Conservation (phyloP, 2,797 vertebrate genomes). For the Pygocentrus nattereri region DNA sequence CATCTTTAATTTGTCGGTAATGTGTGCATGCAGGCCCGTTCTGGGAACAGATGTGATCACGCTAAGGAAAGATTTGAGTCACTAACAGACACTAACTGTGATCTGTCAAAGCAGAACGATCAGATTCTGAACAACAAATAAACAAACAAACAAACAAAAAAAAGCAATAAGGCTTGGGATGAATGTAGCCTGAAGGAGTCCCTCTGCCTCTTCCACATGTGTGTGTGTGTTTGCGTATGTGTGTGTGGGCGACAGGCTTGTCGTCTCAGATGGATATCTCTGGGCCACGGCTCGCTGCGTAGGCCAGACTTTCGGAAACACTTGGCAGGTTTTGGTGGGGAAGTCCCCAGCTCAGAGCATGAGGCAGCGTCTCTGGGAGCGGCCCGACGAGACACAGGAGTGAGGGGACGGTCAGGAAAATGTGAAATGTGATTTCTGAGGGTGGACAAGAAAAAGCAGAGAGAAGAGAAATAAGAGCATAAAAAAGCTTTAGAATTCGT, state of each 20-base stretch:
- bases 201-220: constrained; percentile 27
- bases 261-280: constrained; percentile 54
- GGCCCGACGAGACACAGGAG: constrained; percentile 37
- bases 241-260: constrained; percentile 52
- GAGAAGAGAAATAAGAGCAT: too few species aligned
- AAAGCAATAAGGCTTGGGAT: neutral
- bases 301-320: constrained; percentile 68
- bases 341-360: constrained; percentile 79
- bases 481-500: too few species aligned
- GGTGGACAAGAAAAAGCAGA: constrained; percentile 39
- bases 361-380: constrained; percentile 61
- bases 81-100: neutral
- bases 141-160: neutral
- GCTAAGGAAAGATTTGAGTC: neutral
- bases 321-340: constrained; percentile 78
- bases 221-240: constrained; percentile 39
- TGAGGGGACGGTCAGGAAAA: neutral
- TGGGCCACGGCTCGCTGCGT: constrained; percentile 63
- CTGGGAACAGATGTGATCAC: neutral
- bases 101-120: constrained; percentile 12
- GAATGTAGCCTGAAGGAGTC: constrained; percentile 9
- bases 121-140: neutral
- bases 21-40: neutral
- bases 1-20: neutral
- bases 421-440: constrained; percentile 36